phyloP scores from a whole-genome alignment of 53 echinoderm and acorn worm species.

The Holothuria scabra region DNA sequence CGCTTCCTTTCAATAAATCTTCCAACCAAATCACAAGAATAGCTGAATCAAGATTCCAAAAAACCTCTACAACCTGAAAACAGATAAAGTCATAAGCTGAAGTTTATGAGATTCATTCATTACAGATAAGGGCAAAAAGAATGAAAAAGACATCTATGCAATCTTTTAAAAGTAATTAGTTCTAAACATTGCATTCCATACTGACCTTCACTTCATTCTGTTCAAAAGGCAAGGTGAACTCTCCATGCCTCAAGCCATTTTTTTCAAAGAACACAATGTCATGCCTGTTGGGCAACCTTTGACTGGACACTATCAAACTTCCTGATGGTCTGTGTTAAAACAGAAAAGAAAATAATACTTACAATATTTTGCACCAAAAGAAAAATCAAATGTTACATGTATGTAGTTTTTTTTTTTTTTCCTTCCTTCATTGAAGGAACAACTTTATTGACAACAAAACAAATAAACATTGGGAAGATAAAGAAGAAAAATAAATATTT shows the following conservation, averaged over 20 bases:
- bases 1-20: constrained; percentile 61
- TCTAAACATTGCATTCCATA: too few species aligned
- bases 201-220: constrained; percentile 79
- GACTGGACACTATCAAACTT: constrained; percentile 86
- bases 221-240: constrained; percentile 89
- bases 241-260: constrained; percentile 89
- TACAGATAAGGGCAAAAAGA: too few species aligned
- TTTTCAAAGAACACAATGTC: constrained; percentile 98
- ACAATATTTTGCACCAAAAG: neutral
- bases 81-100: too few species aligned
- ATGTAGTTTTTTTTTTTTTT: too few species aligned
- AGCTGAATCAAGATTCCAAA: constrained; percentile 92
- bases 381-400: neutral
- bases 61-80: constrained; percentile 76
- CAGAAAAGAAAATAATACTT: neutral
- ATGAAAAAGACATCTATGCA: too few species aligned
- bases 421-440: too few species aligned
- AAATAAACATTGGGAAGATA: too few species aligned
- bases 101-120: too few species aligned
- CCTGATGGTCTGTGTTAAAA: constrained; percentile 83
- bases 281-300: constrained; percentile 77
- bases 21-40: constrained; percentile 92
- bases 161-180: too few species aligned
- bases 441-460: too few species aligned
- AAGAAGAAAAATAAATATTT: too few species aligned